These are phyloP conservation scores for Trogon melanurus DNA, from an alignment of 2,113 vertebrate species.

Conservation along the genomic window DNA sequence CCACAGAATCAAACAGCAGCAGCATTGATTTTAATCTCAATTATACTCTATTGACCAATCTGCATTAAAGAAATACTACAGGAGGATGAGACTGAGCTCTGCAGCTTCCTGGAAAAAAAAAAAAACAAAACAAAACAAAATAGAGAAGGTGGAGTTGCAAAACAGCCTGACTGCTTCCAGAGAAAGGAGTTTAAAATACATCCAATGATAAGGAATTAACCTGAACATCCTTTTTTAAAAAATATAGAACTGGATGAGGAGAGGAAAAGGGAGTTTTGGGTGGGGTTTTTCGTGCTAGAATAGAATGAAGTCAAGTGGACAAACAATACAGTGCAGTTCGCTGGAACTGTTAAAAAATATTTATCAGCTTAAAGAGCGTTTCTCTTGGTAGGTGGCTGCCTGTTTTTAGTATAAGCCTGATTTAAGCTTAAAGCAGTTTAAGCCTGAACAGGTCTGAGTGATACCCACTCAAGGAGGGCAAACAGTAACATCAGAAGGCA, in stretches of 20 bases:
- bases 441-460: not conserved
- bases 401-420: not conserved
- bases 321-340: not conserved
- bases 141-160: not conserved
- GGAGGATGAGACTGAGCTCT: not conserved
- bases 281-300: not conserved
- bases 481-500: not conserved
- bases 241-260: fast-evolving
- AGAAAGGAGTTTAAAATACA: not conserved
- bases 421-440: not conserved
- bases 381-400: not conserved
- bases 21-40: not conserved
- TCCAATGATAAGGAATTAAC: not conserved
- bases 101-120: not conserved
- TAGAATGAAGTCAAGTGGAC: not conserved
- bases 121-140: too few species aligned
- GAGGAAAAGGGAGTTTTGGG: not conserved
- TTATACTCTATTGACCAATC: not conserved
- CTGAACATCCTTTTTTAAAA: not conserved
- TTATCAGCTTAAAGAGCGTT: not conserved
- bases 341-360: not conserved
- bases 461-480: not conserved
- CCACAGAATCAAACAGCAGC: not conserved
- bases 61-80: not conserved
- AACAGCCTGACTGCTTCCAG: not conserved